Evolutionary conservation across 2,113 vertebrate genomes (phyloP).

Genomic region (Tachysurus vachellii): DNA sequence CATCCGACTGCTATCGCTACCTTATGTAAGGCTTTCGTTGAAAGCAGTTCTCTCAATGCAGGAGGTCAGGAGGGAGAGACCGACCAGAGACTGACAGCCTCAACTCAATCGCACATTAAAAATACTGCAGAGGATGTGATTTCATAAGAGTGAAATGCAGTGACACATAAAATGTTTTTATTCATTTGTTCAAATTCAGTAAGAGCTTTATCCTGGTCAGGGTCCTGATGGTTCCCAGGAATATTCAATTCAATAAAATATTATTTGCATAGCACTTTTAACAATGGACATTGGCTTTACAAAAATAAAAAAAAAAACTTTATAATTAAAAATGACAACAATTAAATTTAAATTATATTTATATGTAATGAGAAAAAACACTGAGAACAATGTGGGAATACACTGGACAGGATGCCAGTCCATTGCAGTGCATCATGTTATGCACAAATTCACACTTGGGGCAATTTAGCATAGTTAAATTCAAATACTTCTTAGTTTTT

Average conservation of each 20-base stretch:
- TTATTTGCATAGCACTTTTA: too few species aligned
- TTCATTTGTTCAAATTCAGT: neutral
- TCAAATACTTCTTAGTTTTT: neutral
- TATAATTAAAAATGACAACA: too few species aligned
- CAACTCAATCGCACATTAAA: slow-evolving; percentile 19
- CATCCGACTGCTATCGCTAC: slow-evolving; percentile 26
- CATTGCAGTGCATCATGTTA: neutral
- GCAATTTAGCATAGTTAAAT: neutral
- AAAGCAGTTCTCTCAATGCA: slow-evolving; percentile 27
- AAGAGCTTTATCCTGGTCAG: neutral
- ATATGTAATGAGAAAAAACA: neutral
- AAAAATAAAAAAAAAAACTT: too few species aligned
- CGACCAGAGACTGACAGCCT: neutral
- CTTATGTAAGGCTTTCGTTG: slow-evolving; percentile 44
- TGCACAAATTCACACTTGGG: neutral
- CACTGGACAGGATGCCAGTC: neutral
- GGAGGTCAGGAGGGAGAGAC: neutral
- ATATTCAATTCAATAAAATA: neutral
- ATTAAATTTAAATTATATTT: too few species aligned
- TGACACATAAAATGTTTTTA: neutral
- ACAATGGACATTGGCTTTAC: too few species aligned
- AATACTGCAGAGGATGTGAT: slow-evolving; percentile 14
- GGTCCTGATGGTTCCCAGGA: neutral
- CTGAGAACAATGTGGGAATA: neutral
- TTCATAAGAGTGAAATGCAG: slow-evolving; percentile 9